These are phyloP conservation scores for Bombus terrestris DNA, from an alignment of 1,140 invertebrate species.

Conservation along the genomic window DNA sequence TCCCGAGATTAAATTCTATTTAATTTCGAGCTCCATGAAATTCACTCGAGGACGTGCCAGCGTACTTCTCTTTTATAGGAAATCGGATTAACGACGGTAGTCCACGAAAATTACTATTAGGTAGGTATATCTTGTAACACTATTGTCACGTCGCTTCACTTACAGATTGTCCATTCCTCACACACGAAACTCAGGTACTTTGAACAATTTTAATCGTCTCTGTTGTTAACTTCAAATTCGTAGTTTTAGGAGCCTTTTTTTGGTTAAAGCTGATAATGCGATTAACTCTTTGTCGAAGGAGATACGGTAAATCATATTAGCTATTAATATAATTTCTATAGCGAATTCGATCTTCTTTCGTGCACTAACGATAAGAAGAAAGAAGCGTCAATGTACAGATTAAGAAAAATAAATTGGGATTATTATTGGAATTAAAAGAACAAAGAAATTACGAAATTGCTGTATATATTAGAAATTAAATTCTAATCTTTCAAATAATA, in stretches of 20 bases:
- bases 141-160: not conserved
- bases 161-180: not conserved
- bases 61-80: conserved; percentile 35
- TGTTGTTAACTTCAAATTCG: not conserved
- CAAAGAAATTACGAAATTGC: too few relatives aligned
- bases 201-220: not conserved
- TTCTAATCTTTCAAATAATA: too few relatives aligned
- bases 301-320: too few relatives aligned
- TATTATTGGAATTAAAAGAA: too few relatives aligned
- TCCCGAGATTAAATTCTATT: conserved; percentile 79
- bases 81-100: conserved; percentile 39
- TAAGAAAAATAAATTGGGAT: too few relatives aligned
- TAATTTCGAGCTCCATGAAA: conserved; percentile 75
- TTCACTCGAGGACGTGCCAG: conserved; percentile 54
- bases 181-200: not conserved
- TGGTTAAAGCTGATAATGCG: too few relatives aligned
- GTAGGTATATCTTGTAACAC: not conserved
- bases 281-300: too few relatives aligned
- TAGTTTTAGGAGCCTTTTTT: not conserved
- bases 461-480: too few relatives aligned
- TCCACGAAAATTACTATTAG: conserved; percentile 5
- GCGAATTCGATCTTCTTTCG: not conserved
- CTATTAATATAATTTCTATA: not conserved
- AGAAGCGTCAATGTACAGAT: too few relatives aligned
- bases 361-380: not conserved